Percentiles rank a stretch among this genome's conserved stretches.
Evolutionary conservation across 2,113 vertebrate genomes (phyloP).

Genomic region (Tetrao urogallus): DNA sequence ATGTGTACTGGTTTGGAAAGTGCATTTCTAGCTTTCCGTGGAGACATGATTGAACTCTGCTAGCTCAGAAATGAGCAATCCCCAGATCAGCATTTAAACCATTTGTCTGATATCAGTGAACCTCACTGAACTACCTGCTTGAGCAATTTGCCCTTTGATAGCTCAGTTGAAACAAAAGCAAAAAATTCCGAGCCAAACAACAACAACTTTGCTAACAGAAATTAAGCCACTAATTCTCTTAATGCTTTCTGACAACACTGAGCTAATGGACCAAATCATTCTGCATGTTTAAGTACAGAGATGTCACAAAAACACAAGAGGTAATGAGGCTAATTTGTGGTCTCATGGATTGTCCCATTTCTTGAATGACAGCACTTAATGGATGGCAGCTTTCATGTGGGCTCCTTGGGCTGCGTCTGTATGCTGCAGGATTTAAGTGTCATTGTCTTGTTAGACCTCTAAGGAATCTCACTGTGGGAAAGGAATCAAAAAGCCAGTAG

Average conservation of each 20-base stretch:
- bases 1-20: background rate
- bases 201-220: conserved; percentile 1
- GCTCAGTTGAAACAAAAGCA: background rate
- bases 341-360: conserved; percentile 52
- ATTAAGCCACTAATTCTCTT: conserved; percentile 26
- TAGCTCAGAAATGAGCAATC: background rate
- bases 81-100: conserved; percentile 25
- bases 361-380: conserved; percentile 75
- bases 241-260: background rate
- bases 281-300: background rate
- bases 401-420: conserved; percentile 67
- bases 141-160: background rate
- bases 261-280: background rate
- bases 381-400: conserved; percentile 77
- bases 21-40: background rate
- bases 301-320: conserved; percentile 14
- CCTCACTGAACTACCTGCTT: conserved; percentile 33
- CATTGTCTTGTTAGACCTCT: conserved; percentile 57
- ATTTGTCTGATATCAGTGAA: conserved; percentile 27
- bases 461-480: conserved; percentile 81
- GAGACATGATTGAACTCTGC: background rate
- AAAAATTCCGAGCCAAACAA: background rate
- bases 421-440: conserved; percentile 62
- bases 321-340: conserved; percentile 73
- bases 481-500: conserved; percentile 75